These are phyloP conservation scores for Heliconius hewitsoni DNA, from an alignment of 1,140 invertebrate species.

Conservation along the genomic window DNA sequence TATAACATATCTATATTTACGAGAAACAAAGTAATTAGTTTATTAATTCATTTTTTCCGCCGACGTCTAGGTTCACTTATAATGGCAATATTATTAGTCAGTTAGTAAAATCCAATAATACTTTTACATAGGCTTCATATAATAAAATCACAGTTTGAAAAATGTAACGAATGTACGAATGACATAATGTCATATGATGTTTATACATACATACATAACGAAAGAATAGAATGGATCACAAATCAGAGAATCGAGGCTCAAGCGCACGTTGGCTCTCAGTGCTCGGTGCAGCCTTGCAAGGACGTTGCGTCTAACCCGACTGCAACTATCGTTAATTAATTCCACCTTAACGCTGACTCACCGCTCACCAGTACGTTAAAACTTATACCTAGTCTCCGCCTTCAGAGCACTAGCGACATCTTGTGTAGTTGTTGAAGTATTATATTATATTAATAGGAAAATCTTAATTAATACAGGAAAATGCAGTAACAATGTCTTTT, in stretches of 20 bases:
- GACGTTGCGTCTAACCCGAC: slow-evolving; percentile 70
- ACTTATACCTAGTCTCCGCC: slow-evolving; percentile 36
- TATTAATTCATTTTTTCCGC: no score
- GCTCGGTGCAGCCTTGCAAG: slow-evolving; percentile 70
- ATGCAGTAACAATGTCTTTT: not conserved
- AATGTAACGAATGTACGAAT: not conserved
- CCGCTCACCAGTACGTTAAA: slow-evolving; percentile 46
- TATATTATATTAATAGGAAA: not conserved
- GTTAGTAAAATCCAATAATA: no score
- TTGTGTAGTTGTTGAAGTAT: slow-evolving; percentile 21
- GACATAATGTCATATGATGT: not conserved
- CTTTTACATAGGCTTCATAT: no score
- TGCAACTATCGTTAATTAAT: slow-evolving; percentile 72
- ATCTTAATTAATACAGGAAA: not conserved
- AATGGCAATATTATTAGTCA: no score
- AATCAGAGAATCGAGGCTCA: slow-evolving; percentile 17
- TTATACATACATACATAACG: not conserved
- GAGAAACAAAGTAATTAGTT: no score
- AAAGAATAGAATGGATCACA: slow-evolving; percentile 14
- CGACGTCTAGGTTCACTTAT: no score
- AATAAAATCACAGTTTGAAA: not conserved
- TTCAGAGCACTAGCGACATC: slow-evolving; percentile 42
- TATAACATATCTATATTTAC: not conserved
- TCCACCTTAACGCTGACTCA: slow-evolving; percentile 74
- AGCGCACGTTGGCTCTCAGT: slow-evolving; percentile 30